Conservation (phyloP, 2,113 vertebrate genomes). For the Daphoenositta chrysoptera region DNA sequence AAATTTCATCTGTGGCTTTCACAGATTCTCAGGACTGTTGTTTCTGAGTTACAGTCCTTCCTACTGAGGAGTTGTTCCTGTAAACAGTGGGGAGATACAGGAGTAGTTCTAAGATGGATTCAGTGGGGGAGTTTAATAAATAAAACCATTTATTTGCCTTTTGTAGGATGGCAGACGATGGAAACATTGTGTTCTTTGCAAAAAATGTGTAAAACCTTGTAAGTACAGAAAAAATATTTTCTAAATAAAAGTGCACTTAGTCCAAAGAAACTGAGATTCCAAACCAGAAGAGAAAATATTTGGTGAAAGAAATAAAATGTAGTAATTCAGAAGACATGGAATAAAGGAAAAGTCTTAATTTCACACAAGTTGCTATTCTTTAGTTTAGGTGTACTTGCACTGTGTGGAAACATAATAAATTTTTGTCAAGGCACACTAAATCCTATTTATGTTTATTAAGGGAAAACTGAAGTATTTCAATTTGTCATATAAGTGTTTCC, state of each 20-base stretch:
- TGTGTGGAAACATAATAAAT: not conserved
- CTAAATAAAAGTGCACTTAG: not conserved
- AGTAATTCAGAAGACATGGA: not conserved
- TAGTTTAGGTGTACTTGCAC: not conserved
- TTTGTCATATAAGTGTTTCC: not conserved
- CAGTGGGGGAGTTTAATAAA: not conserved
- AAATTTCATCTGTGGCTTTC: not conserved
- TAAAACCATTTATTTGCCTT: not conserved
- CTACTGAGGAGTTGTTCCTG: not conserved
- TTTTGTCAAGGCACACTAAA: not conserved
- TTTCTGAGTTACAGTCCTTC: not conserved
- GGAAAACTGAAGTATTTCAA: not conserved
- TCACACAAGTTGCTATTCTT: not conserved
- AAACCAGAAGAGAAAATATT: not conserved
- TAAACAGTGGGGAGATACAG: not conserved
- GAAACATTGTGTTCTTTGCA: conserved; percentile 87
- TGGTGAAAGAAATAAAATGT: not conserved
- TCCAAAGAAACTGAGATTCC: not conserved
- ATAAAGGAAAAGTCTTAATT: not conserved
- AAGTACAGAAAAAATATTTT: conserved; percentile 65
- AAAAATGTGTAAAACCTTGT: conserved; percentile 94
- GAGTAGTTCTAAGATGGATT: not conserved
- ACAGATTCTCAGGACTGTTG: not conserved
- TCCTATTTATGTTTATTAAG: not conserved
- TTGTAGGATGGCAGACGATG: conserved; percentile 89